These are phyloP conservation scores for Eulemur rubriventer DNA, from an alignment of 2,797 vertebrate genomes.

Conservation along the genomic window DNA sequence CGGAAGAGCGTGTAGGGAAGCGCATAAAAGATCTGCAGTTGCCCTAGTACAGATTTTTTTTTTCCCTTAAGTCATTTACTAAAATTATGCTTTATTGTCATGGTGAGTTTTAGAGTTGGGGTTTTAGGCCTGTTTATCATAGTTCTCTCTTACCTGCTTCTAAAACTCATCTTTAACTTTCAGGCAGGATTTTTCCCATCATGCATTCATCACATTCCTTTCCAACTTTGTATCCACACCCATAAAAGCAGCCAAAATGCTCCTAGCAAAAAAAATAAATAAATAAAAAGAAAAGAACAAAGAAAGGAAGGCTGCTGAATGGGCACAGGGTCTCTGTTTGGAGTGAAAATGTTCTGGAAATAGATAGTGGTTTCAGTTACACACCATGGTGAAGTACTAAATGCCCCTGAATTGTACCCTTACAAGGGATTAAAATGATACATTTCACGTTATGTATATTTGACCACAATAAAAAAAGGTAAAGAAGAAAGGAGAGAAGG, in stretches of 20 bases:
- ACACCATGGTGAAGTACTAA: background rate
- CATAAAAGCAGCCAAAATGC: background rate
- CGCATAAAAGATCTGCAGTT: background rate
- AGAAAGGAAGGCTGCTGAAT: background rate
- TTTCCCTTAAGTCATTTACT: background rate
- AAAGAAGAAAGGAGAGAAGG: too few species aligned
- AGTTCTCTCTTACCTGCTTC: background rate
- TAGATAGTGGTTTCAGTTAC: background rate
- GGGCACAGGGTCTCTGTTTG: background rate
- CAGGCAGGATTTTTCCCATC: background rate
- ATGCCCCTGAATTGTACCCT: background rate
- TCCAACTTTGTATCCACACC: background rate
- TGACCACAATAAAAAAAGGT: background rate
- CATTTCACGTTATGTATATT: background rate
- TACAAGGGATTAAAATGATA: background rate
- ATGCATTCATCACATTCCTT: background rate
- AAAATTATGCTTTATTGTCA: slow-evolving; percentile 30
- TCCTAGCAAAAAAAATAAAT: background rate
- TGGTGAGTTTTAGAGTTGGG: background rate
- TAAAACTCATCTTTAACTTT: background rate
- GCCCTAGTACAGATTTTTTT: background rate
- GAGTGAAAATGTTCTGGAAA: background rate
- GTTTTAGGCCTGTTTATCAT: background rate
- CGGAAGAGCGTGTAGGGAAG: background rate
- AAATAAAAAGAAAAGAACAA: background rate